Evolutionary conservation across 2,888 invertebrate species (phyloP).

Genomic region (Parnassius smintheus): DNA sequence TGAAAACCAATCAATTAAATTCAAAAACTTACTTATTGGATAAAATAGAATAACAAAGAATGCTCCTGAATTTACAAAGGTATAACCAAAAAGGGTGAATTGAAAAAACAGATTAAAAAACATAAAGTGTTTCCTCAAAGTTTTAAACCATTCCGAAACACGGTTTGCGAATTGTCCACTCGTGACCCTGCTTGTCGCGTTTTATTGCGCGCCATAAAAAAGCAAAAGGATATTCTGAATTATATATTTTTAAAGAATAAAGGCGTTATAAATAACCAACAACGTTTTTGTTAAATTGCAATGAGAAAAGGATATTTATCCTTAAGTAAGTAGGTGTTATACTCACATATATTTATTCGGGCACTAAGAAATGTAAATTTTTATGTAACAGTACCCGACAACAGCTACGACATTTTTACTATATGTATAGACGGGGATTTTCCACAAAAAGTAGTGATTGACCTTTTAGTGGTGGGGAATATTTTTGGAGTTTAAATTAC

Average conservation of each 20-base stretch:
- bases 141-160: slow-evolving; percentile 32
- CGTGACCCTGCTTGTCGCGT: slow-evolving; percentile 45
- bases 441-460: no score
- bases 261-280: slow-evolving; percentile 53
- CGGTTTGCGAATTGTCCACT: slow-evolving; percentile 46
- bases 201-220: slow-evolving; percentile 55
- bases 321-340: no score
- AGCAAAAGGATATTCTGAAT: slow-evolving; percentile 43
- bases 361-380: no score
- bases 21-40: no score
- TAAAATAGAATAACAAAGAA: not conserved
- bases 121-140: slow-evolving; percentile 21
- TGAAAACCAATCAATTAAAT: no score
- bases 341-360: no score
- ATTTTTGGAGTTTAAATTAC: no score
- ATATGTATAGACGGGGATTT: no score
- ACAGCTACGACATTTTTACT: no score
- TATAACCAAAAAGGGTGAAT: not conserved
- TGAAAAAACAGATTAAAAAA: slow-evolving; percentile 7
- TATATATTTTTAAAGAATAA: slow-evolving; percentile 51
- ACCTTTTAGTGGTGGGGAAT: no score
- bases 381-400: no score
- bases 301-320: not conserved
- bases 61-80: not conserved
- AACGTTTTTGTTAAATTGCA: slow-evolving; percentile 39